phyloP scores from a whole-genome alignment of 2,888 invertebrate species.

The Hesperia comma region DNA sequence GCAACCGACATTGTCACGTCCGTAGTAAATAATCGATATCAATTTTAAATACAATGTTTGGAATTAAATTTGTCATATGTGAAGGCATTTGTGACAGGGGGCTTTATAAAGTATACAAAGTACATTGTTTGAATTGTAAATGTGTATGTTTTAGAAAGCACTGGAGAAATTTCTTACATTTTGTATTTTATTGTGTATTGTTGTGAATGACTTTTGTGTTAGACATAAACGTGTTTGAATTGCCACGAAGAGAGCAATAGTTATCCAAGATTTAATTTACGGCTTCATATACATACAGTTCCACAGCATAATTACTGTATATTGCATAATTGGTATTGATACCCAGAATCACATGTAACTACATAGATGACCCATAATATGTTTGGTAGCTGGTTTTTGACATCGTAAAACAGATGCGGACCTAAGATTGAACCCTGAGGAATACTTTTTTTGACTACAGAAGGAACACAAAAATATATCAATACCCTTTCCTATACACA shows the following conservation, averaged over 20 bases:
- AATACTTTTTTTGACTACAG: background rate
- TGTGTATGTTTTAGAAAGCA: too few relatives aligned
- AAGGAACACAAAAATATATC: too few relatives aligned
- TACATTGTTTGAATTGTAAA: background rate
- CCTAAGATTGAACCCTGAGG: background rate
- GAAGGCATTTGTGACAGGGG: slow-evolving; percentile 7
- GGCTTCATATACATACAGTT: too few relatives aligned
- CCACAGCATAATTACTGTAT: too few relatives aligned
- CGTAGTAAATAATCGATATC: slow-evolving; percentile 30
- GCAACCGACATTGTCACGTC: background rate
- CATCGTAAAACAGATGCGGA: background rate
- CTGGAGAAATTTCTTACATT: too few relatives aligned
- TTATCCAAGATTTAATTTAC: too few relatives aligned
- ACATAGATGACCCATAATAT: background rate
- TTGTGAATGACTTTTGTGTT: background rate
- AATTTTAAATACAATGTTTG: slow-evolving; percentile 26
- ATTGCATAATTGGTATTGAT: too few relatives aligned
- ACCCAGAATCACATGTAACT: background rate
- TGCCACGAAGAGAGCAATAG: too few relatives aligned
- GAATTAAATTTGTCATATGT: slow-evolving; percentile 9
- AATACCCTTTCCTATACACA: too few relatives aligned
- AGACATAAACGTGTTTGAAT: too few relatives aligned
- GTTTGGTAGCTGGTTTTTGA: background rate
- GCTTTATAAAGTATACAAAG: slow-evolving; percentile 10
- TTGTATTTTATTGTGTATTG: background rate